Conservation (phyloP, 2,888 invertebrate species). For the Pimpla rufipes region DNA sequence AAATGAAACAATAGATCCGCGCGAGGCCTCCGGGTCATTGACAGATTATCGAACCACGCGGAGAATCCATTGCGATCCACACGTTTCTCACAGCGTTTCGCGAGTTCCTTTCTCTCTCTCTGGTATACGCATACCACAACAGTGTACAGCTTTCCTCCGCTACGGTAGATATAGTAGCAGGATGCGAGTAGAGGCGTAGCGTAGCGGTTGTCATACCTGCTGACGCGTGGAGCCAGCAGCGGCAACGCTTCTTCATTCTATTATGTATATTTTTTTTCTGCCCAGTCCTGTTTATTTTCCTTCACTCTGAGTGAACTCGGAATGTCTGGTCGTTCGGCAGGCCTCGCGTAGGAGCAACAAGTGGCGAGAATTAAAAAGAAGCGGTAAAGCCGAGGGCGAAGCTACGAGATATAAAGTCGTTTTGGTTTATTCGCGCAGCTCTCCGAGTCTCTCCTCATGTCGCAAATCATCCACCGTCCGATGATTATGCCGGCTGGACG, state of each 20-base stretch:
- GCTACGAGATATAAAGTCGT: not conserved
- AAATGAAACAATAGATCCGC: not conserved
- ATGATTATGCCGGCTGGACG: constrained; percentile 2
- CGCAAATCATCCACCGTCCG: constrained; percentile 12
- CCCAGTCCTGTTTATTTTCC: too few species aligned
- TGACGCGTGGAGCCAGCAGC: not conserved
- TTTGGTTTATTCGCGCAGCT: not conserved
- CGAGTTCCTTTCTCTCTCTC: too few species aligned
- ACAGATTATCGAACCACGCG: constrained; percentile 29
- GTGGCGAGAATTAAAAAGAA: not conserved
- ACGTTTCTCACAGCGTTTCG: not conserved
- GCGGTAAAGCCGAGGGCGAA: not conserved
- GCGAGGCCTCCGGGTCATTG: constrained; percentile 13
- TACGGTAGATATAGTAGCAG: not conserved
- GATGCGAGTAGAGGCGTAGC: not conserved
- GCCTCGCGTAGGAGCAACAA: constrained; percentile 28
- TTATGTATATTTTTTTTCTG: not conserved
- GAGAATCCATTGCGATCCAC: constrained; percentile 32
- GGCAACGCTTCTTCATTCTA: not conserved
- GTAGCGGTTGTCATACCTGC: not conserved
- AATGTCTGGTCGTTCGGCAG: constrained; percentile 16
- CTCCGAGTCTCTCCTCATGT: constrained; percentile 1
- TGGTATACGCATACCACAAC: not conserved
- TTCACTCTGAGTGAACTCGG: not conserved
- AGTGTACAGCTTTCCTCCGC: not conserved